phyloP scores from a whole-genome alignment of 2,888 invertebrate species.

The Nowickia ferox region DNA sequence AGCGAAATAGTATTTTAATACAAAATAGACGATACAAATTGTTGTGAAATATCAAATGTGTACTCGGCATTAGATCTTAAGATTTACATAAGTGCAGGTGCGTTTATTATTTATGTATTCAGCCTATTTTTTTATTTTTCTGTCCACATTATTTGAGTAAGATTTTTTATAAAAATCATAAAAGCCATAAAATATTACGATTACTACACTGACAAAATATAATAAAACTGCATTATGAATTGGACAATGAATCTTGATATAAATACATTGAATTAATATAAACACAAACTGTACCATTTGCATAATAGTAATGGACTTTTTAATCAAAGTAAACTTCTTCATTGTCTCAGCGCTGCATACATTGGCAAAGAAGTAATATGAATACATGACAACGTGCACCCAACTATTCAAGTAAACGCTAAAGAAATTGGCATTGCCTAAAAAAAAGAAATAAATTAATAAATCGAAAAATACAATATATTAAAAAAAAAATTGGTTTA shows the following conservation, averaged over 20 bases:
- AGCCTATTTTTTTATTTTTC: slow-evolving; percentile 12
- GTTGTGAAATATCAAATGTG: too few species aligned
- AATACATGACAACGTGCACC: slow-evolving; percentile 91
- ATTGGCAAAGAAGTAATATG: slow-evolving; percentile 88
- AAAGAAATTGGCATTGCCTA: slow-evolving; percentile 88
- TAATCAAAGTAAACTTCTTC: slow-evolving; percentile 85
- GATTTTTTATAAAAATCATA: slow-evolving; percentile 87
- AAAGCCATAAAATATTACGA: slow-evolving; percentile 88
- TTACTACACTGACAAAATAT: slow-evolving; percentile 85
- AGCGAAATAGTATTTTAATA: too few species aligned
- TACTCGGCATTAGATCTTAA: too few species aligned
- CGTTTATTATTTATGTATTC: slow-evolving; percentile 2
- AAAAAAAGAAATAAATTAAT: slow-evolving; percentile 31
- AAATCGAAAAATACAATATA: background rate
- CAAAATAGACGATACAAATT: too few species aligned
- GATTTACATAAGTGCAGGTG: too few species aligned
- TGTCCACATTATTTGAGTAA: slow-evolving; percentile 80
- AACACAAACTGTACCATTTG: slow-evolving; percentile 90
- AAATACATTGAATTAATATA: slow-evolving; percentile 85
- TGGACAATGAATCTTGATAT: slow-evolving; percentile 83
- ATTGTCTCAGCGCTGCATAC: slow-evolving; percentile 85
- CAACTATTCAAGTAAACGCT: slow-evolving; percentile 87
- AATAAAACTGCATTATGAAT: slow-evolving; percentile 84
- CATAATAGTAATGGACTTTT: slow-evolving; percentile 86
- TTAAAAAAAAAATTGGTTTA: slow-evolving; percentile 79